Evolutionary conservation across 2,113 vertebrate genomes (phyloP), one percentile per base, ranked within the genome.

Genomic region (Riparia riparia): DNA sequence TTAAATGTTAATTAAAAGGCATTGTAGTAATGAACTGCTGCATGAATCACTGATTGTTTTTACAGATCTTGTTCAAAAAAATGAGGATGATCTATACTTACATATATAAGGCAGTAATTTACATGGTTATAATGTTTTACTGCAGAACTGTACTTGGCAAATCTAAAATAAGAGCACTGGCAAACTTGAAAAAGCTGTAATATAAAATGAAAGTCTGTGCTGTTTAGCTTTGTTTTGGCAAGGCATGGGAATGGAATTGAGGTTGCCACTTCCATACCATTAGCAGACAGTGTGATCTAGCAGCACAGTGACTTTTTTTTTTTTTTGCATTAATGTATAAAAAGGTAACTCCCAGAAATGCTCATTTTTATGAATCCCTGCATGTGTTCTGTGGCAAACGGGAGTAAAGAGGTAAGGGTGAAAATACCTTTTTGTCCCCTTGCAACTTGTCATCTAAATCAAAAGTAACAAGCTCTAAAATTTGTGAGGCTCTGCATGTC

Each of bases 1-100:
- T 88, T 81, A 86, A 92, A 96, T 93, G 93, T 83, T 90, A 85
- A 93, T 96, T 96, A 93, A 88, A 96, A 96, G 93, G 86, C 85
- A 42, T 60, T 88, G 44, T 73, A 80, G 85, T 76, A 88, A 31
- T 73, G 85, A 95, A 73, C 58, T 63, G 56, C 79, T 9, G 7
- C 66, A 34, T 95, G 90, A 96, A 96, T 94, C 92, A 96, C 74
- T 78, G 88, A 65, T 24, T 94, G 93, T 90, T 94, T 94, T 85
- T 94, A 94, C 82, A 86, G 79, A 66, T 72, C 76, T 78, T 90
- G 47, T 42, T 93, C n/a, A 44, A 54, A 80, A 83, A 95, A 94
- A 44, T 44, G 56, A 81, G 71, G 56, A 66, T 83, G 79, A 90
- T 81, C 64, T 91, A 89, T 93, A 90, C 79, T 93, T 93, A 74